Percentiles rank a stretch among this genome's conserved stretches.
Evolutionary conservation across 35 echinoderm and acorn worm species (phyloP).

Genomic region (Apostichopus japonicus): DNA sequence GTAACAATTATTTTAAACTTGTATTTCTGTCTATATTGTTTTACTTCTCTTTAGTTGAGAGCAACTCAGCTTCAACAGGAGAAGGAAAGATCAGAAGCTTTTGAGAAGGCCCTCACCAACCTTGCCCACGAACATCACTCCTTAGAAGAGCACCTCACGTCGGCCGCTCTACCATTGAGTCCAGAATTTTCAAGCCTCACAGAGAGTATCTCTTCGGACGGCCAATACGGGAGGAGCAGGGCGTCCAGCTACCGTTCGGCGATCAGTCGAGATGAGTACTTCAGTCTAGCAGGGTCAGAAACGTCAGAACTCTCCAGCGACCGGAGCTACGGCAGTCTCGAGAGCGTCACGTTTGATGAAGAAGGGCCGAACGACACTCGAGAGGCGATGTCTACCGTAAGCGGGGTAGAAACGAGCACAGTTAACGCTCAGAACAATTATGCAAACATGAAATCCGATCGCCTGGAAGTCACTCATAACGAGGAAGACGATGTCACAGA

Average conservation of each 20-base stretch:
- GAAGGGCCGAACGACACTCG: not conserved
- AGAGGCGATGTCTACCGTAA: conserved; percentile 18
- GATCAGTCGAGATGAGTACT: conserved; percentile 57
- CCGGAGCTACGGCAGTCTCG: conserved; percentile 7
- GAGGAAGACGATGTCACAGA: not conserved
- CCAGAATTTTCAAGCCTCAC: conserved; percentile 51
- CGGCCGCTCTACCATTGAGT: not conserved
- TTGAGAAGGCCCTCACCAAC: conserved; percentile 56
- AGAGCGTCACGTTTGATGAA: not conserved
- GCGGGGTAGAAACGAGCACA: conserved; percentile 3
- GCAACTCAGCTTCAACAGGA: conserved; percentile 66
- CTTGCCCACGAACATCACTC: conserved; percentile 69
- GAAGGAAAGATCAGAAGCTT: conserved; percentile 45
- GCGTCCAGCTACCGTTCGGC: conserved; percentile 27
- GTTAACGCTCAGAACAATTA: not conserved
- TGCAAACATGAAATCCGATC: conserved; percentile 12
- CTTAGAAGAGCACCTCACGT: conserved; percentile 49
- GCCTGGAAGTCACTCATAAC: not conserved
- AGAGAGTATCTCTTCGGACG: conserved; percentile 45
- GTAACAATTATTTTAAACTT: too few species aligned
- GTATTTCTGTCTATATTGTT: not conserved
- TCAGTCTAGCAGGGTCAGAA: conserved; percentile 33
- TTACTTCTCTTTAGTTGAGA: conserved; percentile 42
- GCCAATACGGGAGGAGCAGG: conserved; percentile 10
- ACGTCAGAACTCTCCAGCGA: not conserved